Base-by-base conservation (phyloP, 2,797 vertebrate species). In the Nothura maculosa region DNA sequence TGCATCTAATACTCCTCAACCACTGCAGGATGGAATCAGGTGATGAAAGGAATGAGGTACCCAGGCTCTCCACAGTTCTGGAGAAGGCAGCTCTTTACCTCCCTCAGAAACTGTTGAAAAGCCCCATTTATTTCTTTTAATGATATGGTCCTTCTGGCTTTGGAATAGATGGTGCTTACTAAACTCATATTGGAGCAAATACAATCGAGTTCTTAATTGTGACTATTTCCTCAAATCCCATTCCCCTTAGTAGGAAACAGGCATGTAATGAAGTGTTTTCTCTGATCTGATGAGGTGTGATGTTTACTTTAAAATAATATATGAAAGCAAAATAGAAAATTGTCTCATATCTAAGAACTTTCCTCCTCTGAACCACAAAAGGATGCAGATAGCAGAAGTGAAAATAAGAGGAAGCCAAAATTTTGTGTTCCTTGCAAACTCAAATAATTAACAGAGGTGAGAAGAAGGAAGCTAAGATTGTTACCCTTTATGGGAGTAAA, bases 151-250 rank as follows among this genome's bases (percentile, higher is more conserved):
- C 62, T 94, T 79, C 61, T 93, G 78, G 80, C 52, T 80, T 66
- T 48, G 68, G 52, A 58, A 52, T 90, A 79, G 78, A 84, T 70
- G 72, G 38, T 91, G 54, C 73, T 89, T 90, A 67, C 63, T 81
- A 12, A 82, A 89, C 81, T 61, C 0, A 1, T 40, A 42, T 62
- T 67, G 79, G 64, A 80, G 45, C 55, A 96, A 85, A 92, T 57
- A 48, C 67, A 93, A 93, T 85, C 36, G 74, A 60, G 52, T 70
- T 84, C 84, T 93, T 93, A 76, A 86, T 93, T 70, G 72, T 50
- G 20, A 60, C 61, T 63, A 57, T 80, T 93, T 50, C 75, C 61
- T 85, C 77, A 87, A 85, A 93, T 87, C 64, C 61, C 54, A 42
- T 87, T 93, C 85, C 48, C 72, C 89, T 87, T 58, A 92, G 67